These are phyloP conservation scores for Dynastes grantii DNA, from an alignment of 2,888 invertebrate species.

Conservation along the genomic window DNA sequence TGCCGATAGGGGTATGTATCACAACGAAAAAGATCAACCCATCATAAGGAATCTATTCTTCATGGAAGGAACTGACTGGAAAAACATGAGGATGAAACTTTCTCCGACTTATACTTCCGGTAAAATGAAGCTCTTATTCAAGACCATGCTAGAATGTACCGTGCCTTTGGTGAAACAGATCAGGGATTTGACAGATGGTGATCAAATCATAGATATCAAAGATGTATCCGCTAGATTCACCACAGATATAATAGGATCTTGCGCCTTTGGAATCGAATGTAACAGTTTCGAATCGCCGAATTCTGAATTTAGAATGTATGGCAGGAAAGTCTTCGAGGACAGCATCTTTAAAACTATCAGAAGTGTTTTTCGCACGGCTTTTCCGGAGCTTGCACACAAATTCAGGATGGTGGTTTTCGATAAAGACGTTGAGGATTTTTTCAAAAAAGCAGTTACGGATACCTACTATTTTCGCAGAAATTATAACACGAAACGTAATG, in stretches of 20 bases:
- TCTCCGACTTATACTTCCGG: conserved; percentile 78
- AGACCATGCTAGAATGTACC: conserved; percentile 73
- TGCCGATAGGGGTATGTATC: conserved; percentile 75
- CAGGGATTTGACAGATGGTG: conserved; percentile 53
- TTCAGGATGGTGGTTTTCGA: conserved; percentile 55
- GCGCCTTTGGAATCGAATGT: conserved; percentile 43
- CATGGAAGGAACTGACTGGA: conserved; percentile 75
- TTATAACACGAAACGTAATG: conserved; percentile 58
- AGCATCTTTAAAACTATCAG: conserved; percentile 51
- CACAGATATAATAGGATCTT: conserved; percentile 34
- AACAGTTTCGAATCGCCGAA: conserved; percentile 39
- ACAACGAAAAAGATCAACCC: conserved; percentile 74
- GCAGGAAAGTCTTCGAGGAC: conserved; percentile 52
- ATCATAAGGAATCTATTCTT: conserved; percentile 74
- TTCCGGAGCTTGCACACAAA: conserved; percentile 56
- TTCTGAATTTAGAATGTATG: conserved; percentile 37
- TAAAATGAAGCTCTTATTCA: conserved; percentile 77
- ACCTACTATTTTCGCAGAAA: conserved; percentile 59
- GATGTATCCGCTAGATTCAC: conserved; percentile 32
- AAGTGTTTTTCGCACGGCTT: conserved; percentile 63
- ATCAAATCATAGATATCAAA: conserved; percentile 41
- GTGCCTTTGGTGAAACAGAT: conserved; percentile 70
- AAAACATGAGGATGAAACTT: conserved; percentile 74
- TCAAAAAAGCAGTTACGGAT: conserved; percentile 58
- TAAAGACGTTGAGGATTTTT: conserved; percentile 57